Base-by-base conservation (phyloP, 2,888 invertebrate genomes). In the Macrosoma leucophasiata region DNA sequence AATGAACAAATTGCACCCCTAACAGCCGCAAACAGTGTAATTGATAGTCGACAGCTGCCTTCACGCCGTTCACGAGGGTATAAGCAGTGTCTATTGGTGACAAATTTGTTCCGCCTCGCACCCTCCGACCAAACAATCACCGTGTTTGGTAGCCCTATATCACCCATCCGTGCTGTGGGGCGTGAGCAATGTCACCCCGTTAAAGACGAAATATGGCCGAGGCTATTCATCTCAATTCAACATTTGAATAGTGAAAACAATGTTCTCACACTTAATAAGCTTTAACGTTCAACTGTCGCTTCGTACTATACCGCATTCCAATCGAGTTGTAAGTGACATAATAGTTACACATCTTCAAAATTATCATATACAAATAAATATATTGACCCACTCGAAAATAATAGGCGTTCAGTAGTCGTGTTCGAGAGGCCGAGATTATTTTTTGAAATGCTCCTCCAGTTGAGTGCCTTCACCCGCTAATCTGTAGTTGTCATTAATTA, bases 401-500 rank as follows among this genome's bases (percentile, higher is more conserved):
- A 73, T 70, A 65, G 72, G 57, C 64, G 62, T 77, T 77, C 63
- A 78, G 81, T 66, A 71, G 77, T 62, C 35, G 48, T 40, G 53
- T 60, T 82, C 66, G 71, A 79, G 81, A 78, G 76, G 72, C 58
- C 45, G 78, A 82, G 82, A 84, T 84, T 77, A 84, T 75, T 72
- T 76, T 81, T 74, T 77, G 71, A 76, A 82, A 78, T 74, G 75
- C 78, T 82, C 75, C 81, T 82, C 71, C 66, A 82, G 61, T 82
- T 57, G 68, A 84, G 82, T 82, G 75, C 73, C 73, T 76, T 69
- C 64, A 61, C 50, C 54, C 53, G 65, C 72, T 81, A 84, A 82
- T 81, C 82, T 78, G 65, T 58, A 69, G 74, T 72, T 73, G 79
- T 72, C 74, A 78, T 76, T 84, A 82, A 84, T 84, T 82, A 82